Evolutionary conservation across 2,113 vertebrate species (phyloP), one percentile per base, ranked within the genome.

Genomic region (Silurus glanis): DNA sequence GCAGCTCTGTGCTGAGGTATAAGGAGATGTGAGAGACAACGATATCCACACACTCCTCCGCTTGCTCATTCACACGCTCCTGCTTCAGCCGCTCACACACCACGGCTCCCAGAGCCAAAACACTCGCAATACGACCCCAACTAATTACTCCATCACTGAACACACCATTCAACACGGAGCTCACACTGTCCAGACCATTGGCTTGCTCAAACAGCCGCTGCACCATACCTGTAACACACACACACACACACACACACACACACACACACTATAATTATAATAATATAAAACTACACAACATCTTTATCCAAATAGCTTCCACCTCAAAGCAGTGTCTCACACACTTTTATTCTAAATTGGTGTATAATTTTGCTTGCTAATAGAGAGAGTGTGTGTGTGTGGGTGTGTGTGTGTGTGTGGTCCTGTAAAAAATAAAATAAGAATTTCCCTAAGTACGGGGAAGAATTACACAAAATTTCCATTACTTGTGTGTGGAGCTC

Each of bases 51-150:
- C 93, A 92, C 37, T 86, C 87, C 82, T 96, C 95, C 59, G 92
- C 92, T 9, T 91, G 86, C 55, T 91, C 90, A 83, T 91, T 94
- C 23, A 49, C 61, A 82, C 80, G 16, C 1, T 67, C 80, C 45
- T 25, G 59, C 61, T 95, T 96, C 89, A 96, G 91, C 80, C 94
- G 91, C 78, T 93, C 93, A 0, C 95, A 95, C 74, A 97, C 92
- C 47, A 94, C 95, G 23, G 95, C 96, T 0, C 96, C 96, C 2
- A 97, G 96, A 0, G 95, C 92, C 87, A 96, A 93, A 9, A 97
- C 92, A 0, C 95, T 96, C 86, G 94, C 95, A 76, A 97, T 93
- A 0, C 96, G 93, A 1, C 96, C 96, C 96, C 96, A 97, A 91
- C 96, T 97, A 19, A 95, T 95, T 12, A 93, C 83, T 0, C 96